phyloP scores from a whole-genome alignment of 2,797 vertebrate species.

The Morelia viridis region DNA sequence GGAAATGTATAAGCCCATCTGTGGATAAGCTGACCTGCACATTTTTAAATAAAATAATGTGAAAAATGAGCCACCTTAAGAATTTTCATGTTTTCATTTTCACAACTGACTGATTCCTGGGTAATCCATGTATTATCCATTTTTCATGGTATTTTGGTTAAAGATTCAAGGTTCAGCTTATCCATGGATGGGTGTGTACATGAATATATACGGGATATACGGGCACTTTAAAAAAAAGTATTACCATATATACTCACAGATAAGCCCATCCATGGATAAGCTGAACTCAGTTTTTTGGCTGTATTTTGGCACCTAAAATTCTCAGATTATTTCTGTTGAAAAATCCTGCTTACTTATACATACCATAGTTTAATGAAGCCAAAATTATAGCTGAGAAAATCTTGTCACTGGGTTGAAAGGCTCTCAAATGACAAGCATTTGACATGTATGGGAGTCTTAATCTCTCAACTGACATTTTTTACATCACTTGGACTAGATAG shows the following conservation, averaged over 20 bases:
- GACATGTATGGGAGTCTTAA: constrained; percentile 32
- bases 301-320: neutral
- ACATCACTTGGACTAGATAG: constrained; percentile 46
- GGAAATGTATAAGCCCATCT: neutral
- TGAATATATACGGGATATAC: neutral
- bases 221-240: neutral
- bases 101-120: neutral
- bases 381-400: constrained; percentile 53
- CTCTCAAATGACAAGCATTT: constrained; percentile 36
- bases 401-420: constrained; percentile 45
- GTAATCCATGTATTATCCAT: neutral
- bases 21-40: neutral
- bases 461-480: constrained; percentile 36
- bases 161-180: neutral
- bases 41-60: neutral
- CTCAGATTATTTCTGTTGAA: constrained; percentile 44
- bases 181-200: neutral
- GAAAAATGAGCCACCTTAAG: neutral
- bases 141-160: neutral
- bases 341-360: constrained; percentile 42
- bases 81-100: neutral
- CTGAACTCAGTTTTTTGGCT: neutral
- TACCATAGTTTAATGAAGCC: constrained; percentile 59
- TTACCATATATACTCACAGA: neutral
- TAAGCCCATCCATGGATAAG: neutral